These are phyloP conservation scores for Polymixis lichenea DNA, from an alignment of 2,888 invertebrate species.

Conservation along the genomic window DNA sequence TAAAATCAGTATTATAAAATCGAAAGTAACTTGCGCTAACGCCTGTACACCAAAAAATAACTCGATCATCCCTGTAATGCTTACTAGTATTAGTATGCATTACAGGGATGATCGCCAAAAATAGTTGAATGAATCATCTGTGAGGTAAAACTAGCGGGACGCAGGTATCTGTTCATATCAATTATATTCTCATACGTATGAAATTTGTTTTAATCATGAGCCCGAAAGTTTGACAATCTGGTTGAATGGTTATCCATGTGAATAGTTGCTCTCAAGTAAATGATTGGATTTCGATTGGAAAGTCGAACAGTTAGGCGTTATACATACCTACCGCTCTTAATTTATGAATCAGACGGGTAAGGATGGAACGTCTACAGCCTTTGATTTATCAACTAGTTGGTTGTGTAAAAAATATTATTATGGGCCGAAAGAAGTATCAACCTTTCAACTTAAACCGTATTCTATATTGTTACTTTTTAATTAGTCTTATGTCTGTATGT, in stretches of 20 bases:
- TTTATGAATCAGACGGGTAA: neutral
- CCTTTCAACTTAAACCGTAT: too few species aligned
- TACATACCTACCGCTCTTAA: neutral
- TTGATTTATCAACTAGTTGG: too few species aligned
- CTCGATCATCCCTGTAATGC: too few species aligned
- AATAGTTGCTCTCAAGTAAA: slow-evolving; percentile 6
- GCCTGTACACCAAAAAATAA: too few species aligned
- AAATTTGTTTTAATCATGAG: slow-evolving; percentile 9
- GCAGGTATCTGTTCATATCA: slow-evolving; percentile 6
- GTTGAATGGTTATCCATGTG: neutral
- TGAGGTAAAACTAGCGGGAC: neutral
- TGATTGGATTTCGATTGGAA: slow-evolving; percentile 22
- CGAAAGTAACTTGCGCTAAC: too few species aligned
- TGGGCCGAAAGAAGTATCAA: too few species aligned
- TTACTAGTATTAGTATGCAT: neutral
- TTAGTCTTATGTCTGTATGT: too few species aligned
- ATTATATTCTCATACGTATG: slow-evolving; percentile 20
- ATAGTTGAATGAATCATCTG: neutral
- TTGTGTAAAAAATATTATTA: too few species aligned
- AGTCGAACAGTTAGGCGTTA: neutral
- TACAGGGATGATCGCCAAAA: neutral
- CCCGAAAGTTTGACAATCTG: slow-evolving; percentile 33
- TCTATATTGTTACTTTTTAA: too few species aligned
- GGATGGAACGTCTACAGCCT: too few species aligned
- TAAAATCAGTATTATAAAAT: too few species aligned